Evolutionary conservation across 2,888 invertebrate species (phyloP).

Genomic region (Tinea trinotella): DNA sequence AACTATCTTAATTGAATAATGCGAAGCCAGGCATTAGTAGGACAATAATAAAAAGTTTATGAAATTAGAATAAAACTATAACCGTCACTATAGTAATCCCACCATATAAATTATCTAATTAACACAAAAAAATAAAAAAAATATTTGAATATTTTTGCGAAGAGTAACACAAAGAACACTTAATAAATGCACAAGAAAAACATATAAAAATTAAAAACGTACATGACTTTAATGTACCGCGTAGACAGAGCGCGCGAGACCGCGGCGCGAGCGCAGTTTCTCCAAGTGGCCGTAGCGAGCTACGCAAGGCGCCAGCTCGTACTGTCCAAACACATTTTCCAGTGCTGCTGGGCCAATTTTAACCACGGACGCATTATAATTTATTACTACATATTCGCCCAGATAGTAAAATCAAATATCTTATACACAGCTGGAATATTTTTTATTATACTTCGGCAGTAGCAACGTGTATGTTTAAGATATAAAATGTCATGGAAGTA

Average conservation of each 20-base stretch:
- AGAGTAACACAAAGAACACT: no score
- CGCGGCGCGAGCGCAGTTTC: conserved; percentile 8
- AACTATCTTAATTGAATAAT: no score
- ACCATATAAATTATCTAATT: background rate
- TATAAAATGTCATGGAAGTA: no score
- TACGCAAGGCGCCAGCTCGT: background rate
- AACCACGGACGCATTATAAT: conserved; percentile 50
- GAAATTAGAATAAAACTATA: no score
- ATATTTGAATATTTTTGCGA: no score
- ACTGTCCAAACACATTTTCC: conserved; percentile 4
- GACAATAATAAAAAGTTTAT: no score
- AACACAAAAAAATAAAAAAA: background rate
- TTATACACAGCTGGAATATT: conserved; percentile 36
- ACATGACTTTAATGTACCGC: background rate
- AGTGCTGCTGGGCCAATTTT: conserved; percentile 32
- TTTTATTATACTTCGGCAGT: conserved; percentile 26
- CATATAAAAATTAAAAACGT: background rate
- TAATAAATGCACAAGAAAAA: no score
- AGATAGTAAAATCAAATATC: conserved; percentile 46
- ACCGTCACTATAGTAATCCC: no score
- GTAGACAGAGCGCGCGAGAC: background rate
- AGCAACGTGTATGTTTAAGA: background rate
- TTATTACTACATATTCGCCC: conserved; percentile 52
- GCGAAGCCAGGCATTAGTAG: no score
- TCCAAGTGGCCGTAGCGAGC: conserved; percentile 10